Evolutionary conservation across 2,888 invertebrate species (phyloP).

Genomic region (Adelognathus sp.): DNA sequence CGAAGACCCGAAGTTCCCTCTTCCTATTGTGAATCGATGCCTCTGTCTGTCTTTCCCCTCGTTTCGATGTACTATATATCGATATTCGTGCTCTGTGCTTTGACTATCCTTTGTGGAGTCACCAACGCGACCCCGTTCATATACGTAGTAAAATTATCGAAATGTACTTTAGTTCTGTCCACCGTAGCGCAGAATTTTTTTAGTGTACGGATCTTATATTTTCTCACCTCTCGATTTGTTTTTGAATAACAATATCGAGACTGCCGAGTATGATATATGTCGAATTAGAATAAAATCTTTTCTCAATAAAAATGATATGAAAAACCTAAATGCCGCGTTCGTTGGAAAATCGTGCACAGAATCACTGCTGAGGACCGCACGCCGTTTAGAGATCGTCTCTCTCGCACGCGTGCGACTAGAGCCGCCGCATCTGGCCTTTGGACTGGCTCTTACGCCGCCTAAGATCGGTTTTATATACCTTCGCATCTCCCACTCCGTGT

Average conservation of each 20-base stretch:
- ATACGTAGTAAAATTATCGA: not conserved
- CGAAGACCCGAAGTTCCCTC: slow-evolving; percentile 5
- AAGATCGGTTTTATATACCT: slow-evolving; percentile 80
- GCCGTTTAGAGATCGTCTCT: slow-evolving; percentile 76
- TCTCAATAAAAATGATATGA: not conserved
- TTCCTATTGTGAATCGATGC: not conserved
- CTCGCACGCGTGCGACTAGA: slow-evolving; percentile 80
- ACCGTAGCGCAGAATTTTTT: not conserved
- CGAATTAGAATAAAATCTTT: slow-evolving; percentile 1
- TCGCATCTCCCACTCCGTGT: slow-evolving; percentile 77
- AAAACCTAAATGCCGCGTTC: not conserved
- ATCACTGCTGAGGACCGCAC: slow-evolving; percentile 70
- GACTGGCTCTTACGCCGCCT: slow-evolving; percentile 75
- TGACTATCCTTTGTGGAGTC: slow-evolving; percentile 66
- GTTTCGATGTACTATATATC: not conserved
- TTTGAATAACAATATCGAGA: not conserved
- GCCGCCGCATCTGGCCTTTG: slow-evolving; percentile 79
- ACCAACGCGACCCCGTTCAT: not conserved
- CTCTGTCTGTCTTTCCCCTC: not conserved
- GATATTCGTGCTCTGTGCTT: slow-evolving; percentile 68
- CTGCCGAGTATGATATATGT: not conserved
- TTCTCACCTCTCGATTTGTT: slow-evolving; percentile 21
- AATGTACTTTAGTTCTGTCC: not conserved
- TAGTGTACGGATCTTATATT: not conserved
- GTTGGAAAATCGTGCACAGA: slow-evolving; percentile 71